A percentile compares a stretch with the other conserved stretches of the same genome.
Evolutionary conservation across 1,140 invertebrate species (phyloP).

Genomic region (Drosophila lacteicornis): DNA sequence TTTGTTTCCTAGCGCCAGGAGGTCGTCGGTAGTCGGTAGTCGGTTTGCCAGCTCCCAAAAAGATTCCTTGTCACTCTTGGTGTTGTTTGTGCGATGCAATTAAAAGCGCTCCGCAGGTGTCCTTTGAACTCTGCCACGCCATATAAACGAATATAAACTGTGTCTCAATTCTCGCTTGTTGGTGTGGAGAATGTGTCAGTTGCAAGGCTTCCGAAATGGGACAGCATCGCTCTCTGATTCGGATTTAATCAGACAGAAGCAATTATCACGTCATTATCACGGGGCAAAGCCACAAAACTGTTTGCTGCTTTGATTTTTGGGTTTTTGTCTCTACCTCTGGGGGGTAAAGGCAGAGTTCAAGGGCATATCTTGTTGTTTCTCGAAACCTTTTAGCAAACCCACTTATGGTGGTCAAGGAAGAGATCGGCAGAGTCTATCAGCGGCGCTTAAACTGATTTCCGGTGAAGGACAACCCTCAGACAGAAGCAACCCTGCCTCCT

Average conservation of each 20-base stretch:
- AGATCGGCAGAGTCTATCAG: neutral
- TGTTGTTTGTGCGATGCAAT: constrained; percentile 75
- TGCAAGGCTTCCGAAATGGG: constrained; percentile 81
- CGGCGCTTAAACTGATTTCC: constrained; percentile 43
- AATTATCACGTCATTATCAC: constrained; percentile 83
- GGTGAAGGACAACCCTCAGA: constrained; percentile 64
- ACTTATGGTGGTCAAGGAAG: constrained; percentile 24
- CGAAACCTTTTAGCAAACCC: neutral
- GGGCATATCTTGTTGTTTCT: constrained; percentile 5
- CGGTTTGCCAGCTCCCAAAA: constrained; percentile 50
- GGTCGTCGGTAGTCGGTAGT: constrained; percentile 33
- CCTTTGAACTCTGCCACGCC: constrained; percentile 75
- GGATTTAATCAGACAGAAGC: constrained; percentile 53
- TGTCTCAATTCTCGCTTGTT: constrained; percentile 25
- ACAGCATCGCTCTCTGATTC: constrained; percentile 40
- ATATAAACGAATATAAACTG: constrained; percentile 48
- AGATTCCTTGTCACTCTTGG: constrained; percentile 65
- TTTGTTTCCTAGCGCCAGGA: constrained; percentile 73
- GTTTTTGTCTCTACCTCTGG: neutral
- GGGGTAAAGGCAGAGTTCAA: neutral
- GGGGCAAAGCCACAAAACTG: constrained; percentile 55
- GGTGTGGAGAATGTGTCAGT: constrained; percentile 73
- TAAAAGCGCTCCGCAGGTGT: constrained; percentile 83
- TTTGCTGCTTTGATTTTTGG: constrained; percentile 31
- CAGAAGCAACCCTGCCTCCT: constrained; percentile 21